phyloP scores from a whole-genome alignment of 2,113 vertebrate genomes.

The Tursiops truncatus region DNA sequence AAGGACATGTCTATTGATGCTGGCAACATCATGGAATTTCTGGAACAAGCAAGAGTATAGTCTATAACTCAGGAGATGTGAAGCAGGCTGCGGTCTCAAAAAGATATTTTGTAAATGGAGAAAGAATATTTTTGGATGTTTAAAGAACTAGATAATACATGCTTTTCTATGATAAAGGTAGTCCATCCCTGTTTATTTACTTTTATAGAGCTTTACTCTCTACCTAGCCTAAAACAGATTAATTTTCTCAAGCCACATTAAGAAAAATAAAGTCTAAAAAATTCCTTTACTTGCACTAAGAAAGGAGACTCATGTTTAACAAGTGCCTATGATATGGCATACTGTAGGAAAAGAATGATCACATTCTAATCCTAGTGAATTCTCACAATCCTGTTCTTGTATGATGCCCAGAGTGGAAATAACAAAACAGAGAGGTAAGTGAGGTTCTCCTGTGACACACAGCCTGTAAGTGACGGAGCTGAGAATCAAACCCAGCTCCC shows the following conservation, averaged over 20 bases:
- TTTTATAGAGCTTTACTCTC: background rate
- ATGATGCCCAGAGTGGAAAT: background rate
- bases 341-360: background rate
- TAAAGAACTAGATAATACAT: background rate
- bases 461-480: background rate
- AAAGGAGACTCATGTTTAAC: background rate
- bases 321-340: background rate
- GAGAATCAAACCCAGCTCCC: background rate
- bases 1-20: background rate
- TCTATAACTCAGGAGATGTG: background rate
- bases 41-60: background rate
- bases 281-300: background rate
- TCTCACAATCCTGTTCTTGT: background rate
- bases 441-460: background rate
- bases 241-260: background rate
- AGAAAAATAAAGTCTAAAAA: background rate
- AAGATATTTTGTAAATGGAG: background rate
- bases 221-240: background rate
- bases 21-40: background rate
- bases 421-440: background rate
- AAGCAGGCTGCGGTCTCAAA: background rate
- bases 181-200: background rate
- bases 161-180: background rate
- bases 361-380: background rate
- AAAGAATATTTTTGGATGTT: background rate